Base-by-base conservation (phyloP, 2,888 invertebrate genomes). In the Cryptus armator region DNA sequence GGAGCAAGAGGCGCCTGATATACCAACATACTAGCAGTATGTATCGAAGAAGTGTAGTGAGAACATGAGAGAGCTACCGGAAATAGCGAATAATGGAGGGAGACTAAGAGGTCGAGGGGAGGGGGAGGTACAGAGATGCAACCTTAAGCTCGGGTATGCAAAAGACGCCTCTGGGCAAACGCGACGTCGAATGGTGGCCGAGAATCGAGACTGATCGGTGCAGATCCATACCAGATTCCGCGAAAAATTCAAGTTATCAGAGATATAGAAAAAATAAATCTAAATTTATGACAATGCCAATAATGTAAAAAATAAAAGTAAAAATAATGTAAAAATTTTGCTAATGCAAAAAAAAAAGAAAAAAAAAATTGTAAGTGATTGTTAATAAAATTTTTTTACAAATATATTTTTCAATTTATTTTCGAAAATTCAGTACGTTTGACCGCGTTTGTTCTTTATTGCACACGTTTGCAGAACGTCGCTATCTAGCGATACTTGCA, bases 51-150 rank as follows among this genome's bases (percentile, higher is more conserved):
- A 53, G 53, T 19, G 53, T 16, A 16, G 53, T 10, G 53, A 19
- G 53, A 91, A 91, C 91, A 90, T 91, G 90, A 91, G 90, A 80
- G 90, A 91, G 91, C 90, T 90, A 90, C 89, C 77, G 83, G 81
- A 89, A 89, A 91, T 88, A 81, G 88, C 84, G 87, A 90, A 88
- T 76, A 90, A 88, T 71, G 64, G 68, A 70, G 64, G 16, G 43
- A 67, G 9, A 44, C 16, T 44, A 16, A 14, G 19, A 62, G 29
- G 46, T 16, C 1, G 29, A 14, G 51, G 43, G 51, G 16, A 16
- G 16, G 51, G 51, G 16, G 16, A 24, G 24, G 24, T 24, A 24
- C 24, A 24, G 24, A 24, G 19, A n/a, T 53, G 53, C 53, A 53
- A 19, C 53, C 16, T 19, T 16, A 19, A 53, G 53, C 53, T n/a